Conservation (phyloP, 2,113 vertebrate species). For the Erythrolamprus reginae region DNA sequence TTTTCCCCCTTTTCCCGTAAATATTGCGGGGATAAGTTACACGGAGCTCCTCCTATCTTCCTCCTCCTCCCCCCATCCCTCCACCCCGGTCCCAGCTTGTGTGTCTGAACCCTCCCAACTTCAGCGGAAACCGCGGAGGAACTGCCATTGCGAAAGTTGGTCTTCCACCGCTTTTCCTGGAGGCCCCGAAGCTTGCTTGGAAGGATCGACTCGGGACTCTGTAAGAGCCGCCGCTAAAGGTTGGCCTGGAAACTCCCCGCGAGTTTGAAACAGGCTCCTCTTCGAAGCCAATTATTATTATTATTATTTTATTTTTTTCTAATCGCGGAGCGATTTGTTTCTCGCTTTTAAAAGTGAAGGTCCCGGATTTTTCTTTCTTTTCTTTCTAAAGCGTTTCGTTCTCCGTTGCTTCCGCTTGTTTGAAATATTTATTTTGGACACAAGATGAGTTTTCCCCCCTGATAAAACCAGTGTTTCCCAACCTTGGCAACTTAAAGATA, state of each 20-base stretch:
- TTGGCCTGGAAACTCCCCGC: background rate
- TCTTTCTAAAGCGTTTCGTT: background rate
- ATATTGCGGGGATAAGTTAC: background rate
- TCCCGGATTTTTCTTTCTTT: background rate
- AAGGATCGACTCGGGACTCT: background rate
- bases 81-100: background rate
- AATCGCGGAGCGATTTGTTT: background rate
- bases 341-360: background rate
- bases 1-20: background rate
- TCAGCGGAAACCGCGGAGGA: background rate
- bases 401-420: background rate
- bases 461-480: too few relatives aligned
- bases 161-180: background rate
- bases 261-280: background rate
- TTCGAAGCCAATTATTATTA: background rate
- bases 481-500: too few relatives aligned
- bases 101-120: background rate
- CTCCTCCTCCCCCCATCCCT: too few relatives aligned
- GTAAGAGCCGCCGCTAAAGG: background rate
- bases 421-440: background rate
- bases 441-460: too few relatives aligned
- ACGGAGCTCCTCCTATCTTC: background rate
- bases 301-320: too few relatives aligned
- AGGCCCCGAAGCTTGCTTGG: background rate
- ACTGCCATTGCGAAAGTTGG: background rate